A percentile compares a stretch with the other conserved stretches of the same genome.
phyloP scores from a whole-genome alignment of 2,113 vertebrate genomes.

The Dicaeum eximium region DNA sequence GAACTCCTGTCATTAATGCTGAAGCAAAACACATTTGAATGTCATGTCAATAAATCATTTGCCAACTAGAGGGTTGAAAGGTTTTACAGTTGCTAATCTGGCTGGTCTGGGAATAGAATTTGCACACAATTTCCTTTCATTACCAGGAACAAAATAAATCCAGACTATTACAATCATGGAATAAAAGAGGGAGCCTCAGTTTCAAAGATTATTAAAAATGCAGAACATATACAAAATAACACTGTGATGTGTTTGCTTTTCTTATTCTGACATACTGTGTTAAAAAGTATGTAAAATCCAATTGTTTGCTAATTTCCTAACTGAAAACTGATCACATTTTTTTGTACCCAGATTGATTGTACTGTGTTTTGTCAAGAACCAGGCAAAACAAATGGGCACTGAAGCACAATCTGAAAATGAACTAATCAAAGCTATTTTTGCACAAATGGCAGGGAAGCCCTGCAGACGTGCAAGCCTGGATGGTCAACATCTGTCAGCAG shows the following conservation, averaged over 20 bases:
- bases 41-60: constrained; percentile 55
- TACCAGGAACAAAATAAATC: constrained; percentile 2
- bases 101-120: constrained; percentile 28
- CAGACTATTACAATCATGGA: not conserved
- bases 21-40: constrained; percentile 59
- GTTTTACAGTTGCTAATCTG: constrained; percentile 49
- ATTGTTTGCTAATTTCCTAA: not conserved
- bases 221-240: not conserved
- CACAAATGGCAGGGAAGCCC: not conserved
- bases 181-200: not conserved
- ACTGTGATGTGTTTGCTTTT: not conserved
- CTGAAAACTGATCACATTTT: not conserved
- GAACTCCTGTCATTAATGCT: constrained; percentile 35
- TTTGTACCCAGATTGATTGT: not conserved
- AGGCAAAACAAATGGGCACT: not conserved
- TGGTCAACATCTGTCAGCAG: constrained; percentile 37
- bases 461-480: not conserved
- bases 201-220: not conserved
- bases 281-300: not conserved
- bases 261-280: not conserved
- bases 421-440: constrained; percentile 1
- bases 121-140: constrained; percentile 31
- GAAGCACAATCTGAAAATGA: not conserved
- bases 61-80: constrained; percentile 13
- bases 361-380: not conserved